Conservation (phyloP, 1,140 invertebrate species). For the Drosophila nasuta region DNA sequence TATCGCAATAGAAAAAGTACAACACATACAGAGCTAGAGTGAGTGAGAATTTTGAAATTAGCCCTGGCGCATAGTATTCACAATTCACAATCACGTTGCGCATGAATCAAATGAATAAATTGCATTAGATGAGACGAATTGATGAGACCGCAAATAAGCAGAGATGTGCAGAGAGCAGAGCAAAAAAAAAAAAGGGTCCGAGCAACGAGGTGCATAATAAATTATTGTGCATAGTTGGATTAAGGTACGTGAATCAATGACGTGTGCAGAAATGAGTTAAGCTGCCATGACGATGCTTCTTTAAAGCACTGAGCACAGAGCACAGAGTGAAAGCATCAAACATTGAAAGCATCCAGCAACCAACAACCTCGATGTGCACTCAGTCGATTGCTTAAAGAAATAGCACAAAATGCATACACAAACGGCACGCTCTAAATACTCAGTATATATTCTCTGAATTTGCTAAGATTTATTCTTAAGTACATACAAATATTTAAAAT, state of each 20-base stretch:
- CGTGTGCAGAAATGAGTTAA: not conserved
- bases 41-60: not conserved
- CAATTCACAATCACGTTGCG: constrained; percentile 14
- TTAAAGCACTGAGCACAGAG: not conserved
- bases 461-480: too few species aligned
- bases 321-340: too few species aligned
- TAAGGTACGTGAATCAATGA: constrained; percentile 1
- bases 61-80: not conserved
- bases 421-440: too few species aligned
- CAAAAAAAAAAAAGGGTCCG: not conserved
- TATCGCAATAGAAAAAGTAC: not conserved
- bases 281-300: not conserved
- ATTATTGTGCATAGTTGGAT: not conserved
- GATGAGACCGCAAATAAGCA: constrained; percentile 4
- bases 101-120: constrained; percentile 22
- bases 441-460: too few species aligned
- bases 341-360: too few species aligned
- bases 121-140: not conserved
- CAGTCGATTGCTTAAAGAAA: too few species aligned
- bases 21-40: too few species aligned
- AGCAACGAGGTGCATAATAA: constrained; percentile 3
- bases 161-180: not conserved
- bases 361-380: too few species aligned
- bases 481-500: too few species aligned
- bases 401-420: too few species aligned